Evolutionary conservation across 1,140 invertebrate genomes (phyloP).

Genomic region (Drosophila sproati): DNA sequence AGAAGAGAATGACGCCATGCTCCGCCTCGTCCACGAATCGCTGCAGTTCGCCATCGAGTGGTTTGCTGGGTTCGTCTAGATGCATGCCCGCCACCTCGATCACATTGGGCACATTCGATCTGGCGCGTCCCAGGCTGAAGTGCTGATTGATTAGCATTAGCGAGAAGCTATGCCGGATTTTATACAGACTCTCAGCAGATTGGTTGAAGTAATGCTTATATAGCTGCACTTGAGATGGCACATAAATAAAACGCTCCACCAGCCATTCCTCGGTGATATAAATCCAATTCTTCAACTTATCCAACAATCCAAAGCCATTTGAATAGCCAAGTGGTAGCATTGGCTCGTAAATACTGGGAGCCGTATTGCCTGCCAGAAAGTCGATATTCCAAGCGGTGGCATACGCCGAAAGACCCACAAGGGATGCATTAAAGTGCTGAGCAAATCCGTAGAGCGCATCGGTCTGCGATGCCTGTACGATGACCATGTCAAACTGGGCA

Average conservation of each 20-base stretch:
- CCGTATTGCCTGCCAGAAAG: constrained; percentile 61
- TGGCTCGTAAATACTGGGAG: constrained; percentile 78
- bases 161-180: constrained; percentile 55
- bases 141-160: constrained; percentile 76
- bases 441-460: constrained; percentile 73
- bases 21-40: constrained; percentile 86
- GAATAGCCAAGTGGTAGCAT: constrained; percentile 65
- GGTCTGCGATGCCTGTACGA: constrained; percentile 59
- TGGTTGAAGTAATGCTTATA: constrained; percentile 68
- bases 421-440: constrained; percentile 58
- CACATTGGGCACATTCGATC: constrained; percentile 74
- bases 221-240: constrained; percentile 71
- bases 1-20: constrained; percentile 87
- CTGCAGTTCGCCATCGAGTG: constrained; percentile 78
- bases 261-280: constrained; percentile 59
- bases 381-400: constrained; percentile 69
- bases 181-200: constrained; percentile 32
- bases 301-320: constrained; percentile 71
- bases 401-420: constrained; percentile 65
- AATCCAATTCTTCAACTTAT: constrained; percentile 83
- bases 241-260: constrained; percentile 40
- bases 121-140: constrained; percentile 64
- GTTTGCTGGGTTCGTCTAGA: constrained; percentile 68
- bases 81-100: constrained; percentile 87
- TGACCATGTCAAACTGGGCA: constrained; percentile 63